Conservation (phyloP, 2,113 vertebrate species). For the Gila orcuttii region DNA sequence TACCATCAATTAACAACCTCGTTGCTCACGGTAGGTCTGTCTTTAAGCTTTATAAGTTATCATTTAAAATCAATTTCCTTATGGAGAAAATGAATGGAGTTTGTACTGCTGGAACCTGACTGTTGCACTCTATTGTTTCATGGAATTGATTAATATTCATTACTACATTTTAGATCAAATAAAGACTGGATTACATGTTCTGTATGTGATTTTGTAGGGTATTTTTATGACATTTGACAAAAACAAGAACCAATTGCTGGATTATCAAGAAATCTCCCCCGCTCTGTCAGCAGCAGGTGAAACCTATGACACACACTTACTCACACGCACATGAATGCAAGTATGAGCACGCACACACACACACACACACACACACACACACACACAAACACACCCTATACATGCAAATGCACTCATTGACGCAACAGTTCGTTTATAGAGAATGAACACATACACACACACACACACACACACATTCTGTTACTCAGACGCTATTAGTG, state of each 20-base stretch:
- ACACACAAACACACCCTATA: slow-evolving; percentile 15
- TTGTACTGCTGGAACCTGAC: too few species aligned
- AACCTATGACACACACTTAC: neutral
- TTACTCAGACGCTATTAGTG: neutral
- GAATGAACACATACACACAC: neutral
- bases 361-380: slow-evolving; percentile 14
- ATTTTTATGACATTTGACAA: slow-evolving; percentile 74
- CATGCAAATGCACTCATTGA: neutral
- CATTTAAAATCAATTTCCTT: too few species aligned
- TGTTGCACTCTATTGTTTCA: neutral
- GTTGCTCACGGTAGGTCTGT: too few species aligned
- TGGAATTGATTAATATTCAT: neutral
- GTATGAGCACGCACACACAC: slow-evolving; percentile 5
- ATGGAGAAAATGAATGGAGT: too few species aligned
- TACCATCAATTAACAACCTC: too few species aligned
- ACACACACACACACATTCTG: too few species aligned
- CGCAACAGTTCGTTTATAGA: neutral
- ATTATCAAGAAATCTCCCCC: slow-evolving; percentile 68
- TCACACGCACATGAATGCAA: neutral
- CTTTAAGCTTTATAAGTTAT: too few species aligned
- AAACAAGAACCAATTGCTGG: slow-evolving; percentile 66
- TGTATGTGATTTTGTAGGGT: slow-evolving; percentile 59
- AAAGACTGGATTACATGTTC: neutral
- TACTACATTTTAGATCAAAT: neutral
- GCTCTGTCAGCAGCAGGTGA: slow-evolving; percentile 74